phyloP scores from a whole-genome alignment of 2,797 vertebrate species.

The Myotis pilosus region DNA sequence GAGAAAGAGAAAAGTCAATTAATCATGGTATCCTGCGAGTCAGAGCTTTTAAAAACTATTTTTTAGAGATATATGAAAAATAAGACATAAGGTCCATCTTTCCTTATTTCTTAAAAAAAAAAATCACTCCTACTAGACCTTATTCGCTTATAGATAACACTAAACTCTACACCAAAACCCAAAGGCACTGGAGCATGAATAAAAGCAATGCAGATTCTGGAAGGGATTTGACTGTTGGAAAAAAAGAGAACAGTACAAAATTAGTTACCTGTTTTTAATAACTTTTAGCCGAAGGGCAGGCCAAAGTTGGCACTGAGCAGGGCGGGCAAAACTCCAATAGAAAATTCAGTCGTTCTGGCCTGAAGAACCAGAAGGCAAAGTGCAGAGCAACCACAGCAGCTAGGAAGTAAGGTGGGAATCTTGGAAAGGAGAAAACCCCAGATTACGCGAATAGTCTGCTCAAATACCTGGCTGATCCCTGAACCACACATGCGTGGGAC shows the following conservation, averaged over 20 bases:
- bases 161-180: not conserved
- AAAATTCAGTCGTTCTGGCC: slow-evolving; percentile 1
- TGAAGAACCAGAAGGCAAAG: not conserved
- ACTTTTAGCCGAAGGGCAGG: not conserved
- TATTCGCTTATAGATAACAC: not conserved
- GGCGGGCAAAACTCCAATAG: not conserved
- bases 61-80: not conserved
- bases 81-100: not conserved
- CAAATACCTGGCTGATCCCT: not conserved
- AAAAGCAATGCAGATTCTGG: not conserved
- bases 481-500: not conserved
- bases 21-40: not conserved
- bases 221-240: not conserved
- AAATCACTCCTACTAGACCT: not conserved
- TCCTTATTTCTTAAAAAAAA: not conserved
- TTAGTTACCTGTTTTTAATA: not conserved
- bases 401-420: slow-evolving; percentile 22
- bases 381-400: not conserved
- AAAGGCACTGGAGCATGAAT: not conserved
- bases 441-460: not conserved
- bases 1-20: not conserved
- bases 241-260: not conserved
- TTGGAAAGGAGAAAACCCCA: slow-evolving; percentile 21
- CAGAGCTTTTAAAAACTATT: slow-evolving; percentile 11
- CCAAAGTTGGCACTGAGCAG: not conserved